These are phyloP conservation scores for Eudorcas thomsonii DNA, from an alignment of 2,113 vertebrate species.

Conservation along the genomic window DNA sequence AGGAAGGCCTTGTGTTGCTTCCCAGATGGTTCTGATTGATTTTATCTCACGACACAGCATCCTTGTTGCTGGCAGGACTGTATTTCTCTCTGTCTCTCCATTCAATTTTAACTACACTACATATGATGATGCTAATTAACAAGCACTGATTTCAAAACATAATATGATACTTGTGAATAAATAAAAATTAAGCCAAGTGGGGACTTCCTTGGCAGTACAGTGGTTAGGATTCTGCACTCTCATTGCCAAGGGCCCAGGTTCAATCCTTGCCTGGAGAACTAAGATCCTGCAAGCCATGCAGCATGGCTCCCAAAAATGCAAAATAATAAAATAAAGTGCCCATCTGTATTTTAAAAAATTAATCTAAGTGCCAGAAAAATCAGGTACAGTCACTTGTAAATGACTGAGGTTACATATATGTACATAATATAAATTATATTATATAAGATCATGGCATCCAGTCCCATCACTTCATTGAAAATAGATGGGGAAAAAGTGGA, in stretches of 20 bases:
- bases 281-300: not conserved
- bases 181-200: not conserved
- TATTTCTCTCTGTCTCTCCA: not conserved
- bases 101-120: not conserved
- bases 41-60: not conserved
- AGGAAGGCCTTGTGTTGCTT: not conserved
- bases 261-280: not conserved
- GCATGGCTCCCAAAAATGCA: not conserved
- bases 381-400: not conserved
- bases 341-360: not conserved
- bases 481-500: not conserved
- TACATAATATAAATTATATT: not conserved
- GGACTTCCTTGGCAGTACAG: not conserved
- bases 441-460: not conserved
- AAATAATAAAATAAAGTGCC: too few species aligned
- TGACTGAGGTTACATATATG: not conserved
- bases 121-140: not conserved
- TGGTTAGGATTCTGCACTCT: not conserved
- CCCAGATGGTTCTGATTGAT: not conserved
- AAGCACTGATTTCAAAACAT: not conserved
- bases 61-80: not conserved
- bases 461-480: not conserved
- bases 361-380: slow-evolving; percentile 19
- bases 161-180: not conserved
- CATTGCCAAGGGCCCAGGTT: not conserved